Evolutionary conservation across 1,140 invertebrate species (phyloP), one percentile per base, ranked within the genome.

Genomic region (Drosophila saltans): DNA sequence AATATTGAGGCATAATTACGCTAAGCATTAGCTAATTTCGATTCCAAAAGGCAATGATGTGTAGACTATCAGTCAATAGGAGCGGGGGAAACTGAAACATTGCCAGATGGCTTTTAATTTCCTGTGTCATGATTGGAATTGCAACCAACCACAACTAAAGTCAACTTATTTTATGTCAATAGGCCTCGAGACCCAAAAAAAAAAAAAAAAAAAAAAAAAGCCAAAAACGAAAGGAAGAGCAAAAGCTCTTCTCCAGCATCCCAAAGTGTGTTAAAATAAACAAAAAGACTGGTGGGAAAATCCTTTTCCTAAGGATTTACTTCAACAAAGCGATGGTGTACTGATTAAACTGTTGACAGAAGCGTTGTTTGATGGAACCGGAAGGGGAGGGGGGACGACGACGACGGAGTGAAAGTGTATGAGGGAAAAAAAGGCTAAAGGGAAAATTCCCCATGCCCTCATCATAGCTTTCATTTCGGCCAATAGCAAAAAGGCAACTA

Each of bases 261-360:
- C 62, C 68, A 45, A 78, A 78, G 72, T 63, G 75, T 77, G 75
- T 78, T 67, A 52, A 67, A 78, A 78, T 69, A 72, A 72, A 66
- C 68, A 76, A 59, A 11, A 41, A 62, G 33, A 43, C 36, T 57
- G 43, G 21, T 58, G 71, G 66, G 11, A 41, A 85, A 81, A 72
- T 62, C 72, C 82, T 71, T 83, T 88, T 65, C 57, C 69, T 55
- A 67, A 64, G 72, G 72, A 83, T 86, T 86, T 72, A 73, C 73
- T 86, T 80, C 73, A 80, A 84, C 83, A 79, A 59, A 39, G 56
- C 80, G 83, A 75, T 84, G 83, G 76, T 76, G 77, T 80, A 88
- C 83, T 86, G 83, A 88, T 86, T 86, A 86, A 83, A 88, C 89
- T 80, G 83, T 86, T 89, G 83, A 80, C 84, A 77, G 76, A 70